Conservation (phyloP, 30 jellyfish, hydroid and myxozoan species). For the Mastigias papua region DNA sequence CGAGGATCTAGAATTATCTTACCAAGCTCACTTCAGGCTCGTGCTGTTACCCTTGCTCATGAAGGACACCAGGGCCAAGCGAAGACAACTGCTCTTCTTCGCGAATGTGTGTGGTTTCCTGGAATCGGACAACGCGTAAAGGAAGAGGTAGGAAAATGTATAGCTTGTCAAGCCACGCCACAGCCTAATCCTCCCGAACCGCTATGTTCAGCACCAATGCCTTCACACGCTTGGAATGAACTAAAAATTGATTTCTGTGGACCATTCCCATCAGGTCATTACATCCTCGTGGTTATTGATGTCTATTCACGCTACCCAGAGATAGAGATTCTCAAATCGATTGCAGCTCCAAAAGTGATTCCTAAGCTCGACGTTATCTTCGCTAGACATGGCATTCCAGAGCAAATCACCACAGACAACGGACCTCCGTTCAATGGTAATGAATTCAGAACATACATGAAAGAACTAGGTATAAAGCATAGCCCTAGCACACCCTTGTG, state of each 20-base stretch:
- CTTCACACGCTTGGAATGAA: neutral
- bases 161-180: constrained; percentile 60
- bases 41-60: constrained; percentile 42
- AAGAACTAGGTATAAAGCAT: constrained; percentile 16
- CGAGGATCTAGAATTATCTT: constrained; percentile 38
- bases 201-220: constrained; percentile 10
- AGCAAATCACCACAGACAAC: constrained; percentile 21
- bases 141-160: constrained; percentile 7
- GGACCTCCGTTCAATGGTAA: constrained; percentile 61
- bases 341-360: constrained; percentile 21
- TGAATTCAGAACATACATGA: constrained; percentile 27
- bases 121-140: constrained; percentile 20
- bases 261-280: constrained; percentile 63
- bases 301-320: constrained; percentile 55
- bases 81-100: constrained; percentile 34
- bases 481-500: constrained; percentile 21
- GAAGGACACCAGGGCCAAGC: constrained; percentile 67
- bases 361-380: constrained; percentile 24
- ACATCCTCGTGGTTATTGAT: constrained; percentile 54
- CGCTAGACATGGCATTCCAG: constrained; percentile 25
- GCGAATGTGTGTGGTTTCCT: constrained; percentile 25
- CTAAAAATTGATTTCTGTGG: constrained; percentile 35
- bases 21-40: constrained; percentile 33
- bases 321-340: constrained; percentile 66
- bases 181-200: constrained; percentile 34